These are phyloP conservation scores for Hippocampus comes DNA, from an alignment of 2,113 vertebrate species.

Conservation along the genomic window DNA sequence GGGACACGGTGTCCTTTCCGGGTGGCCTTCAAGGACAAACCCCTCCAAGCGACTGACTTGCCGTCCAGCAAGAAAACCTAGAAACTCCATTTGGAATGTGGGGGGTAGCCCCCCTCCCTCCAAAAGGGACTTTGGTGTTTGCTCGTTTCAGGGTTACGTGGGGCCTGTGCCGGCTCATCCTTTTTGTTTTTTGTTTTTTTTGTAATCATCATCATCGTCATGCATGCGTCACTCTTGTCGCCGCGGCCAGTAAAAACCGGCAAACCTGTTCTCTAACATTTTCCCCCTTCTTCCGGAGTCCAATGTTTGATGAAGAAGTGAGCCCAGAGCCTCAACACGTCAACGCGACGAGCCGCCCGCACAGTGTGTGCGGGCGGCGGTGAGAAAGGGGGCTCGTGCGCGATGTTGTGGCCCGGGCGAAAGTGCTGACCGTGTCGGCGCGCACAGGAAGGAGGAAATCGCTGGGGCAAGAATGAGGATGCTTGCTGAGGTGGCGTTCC, in stretches of 20 bases:
- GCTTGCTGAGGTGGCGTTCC: not conserved
- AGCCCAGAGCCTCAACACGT: not conserved
- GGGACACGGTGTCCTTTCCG: no score
- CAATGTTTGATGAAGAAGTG: not conserved
- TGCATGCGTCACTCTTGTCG: constrained; percentile 5
- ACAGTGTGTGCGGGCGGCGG: not conserved
- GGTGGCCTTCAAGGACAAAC: no score
- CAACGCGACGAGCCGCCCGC: not conserved
- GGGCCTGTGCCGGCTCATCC: not conserved
- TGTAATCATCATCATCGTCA: not conserved
- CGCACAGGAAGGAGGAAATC: constrained; percentile 49
- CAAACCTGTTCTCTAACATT: not conserved
- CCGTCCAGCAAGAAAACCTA: no score
- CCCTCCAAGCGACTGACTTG: no score
- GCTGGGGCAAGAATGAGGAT: not conserved
- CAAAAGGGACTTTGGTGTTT: not conserved
- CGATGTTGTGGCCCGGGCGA: not conserved
- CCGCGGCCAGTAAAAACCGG: not conserved
- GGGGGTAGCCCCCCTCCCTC: no score
- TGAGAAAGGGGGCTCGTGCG: not conserved
- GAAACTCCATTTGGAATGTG: no score
- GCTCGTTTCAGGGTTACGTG: not conserved
- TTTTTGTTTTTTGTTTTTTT: not conserved
- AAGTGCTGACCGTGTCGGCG: constrained; percentile 35
- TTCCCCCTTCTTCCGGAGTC: not conserved